These are phyloP conservation scores for Urocyon cinereoargenteus DNA, from an alignment of 2,797 vertebrate genomes.

Conservation along the genomic window DNA sequence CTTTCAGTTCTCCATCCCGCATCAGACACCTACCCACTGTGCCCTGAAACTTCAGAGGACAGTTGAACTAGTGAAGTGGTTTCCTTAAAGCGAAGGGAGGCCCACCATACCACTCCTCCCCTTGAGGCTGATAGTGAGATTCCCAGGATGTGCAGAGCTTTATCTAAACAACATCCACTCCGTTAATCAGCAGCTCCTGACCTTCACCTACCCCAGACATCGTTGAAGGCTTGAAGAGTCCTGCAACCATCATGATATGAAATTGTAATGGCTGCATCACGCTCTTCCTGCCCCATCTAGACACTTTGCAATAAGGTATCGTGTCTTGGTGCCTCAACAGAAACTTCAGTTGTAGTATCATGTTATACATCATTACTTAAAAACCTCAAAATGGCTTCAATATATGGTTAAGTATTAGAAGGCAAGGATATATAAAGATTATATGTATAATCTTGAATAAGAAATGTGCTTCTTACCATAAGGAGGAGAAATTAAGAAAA, in stretches of 20 bases:
- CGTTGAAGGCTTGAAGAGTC: not conserved
- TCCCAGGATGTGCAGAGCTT: not conserved
- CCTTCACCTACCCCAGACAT: not conserved
- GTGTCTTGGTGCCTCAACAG: not conserved
- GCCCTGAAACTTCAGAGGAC: not conserved
- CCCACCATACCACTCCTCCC: not conserved
- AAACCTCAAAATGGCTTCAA: conserved; percentile 9
- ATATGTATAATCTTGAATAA: conserved; percentile 17
- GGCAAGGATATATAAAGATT: not conserved
- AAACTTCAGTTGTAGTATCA: not conserved
- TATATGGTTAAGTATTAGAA: not conserved
- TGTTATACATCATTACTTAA: not conserved
- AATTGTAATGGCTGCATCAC: not conserved
- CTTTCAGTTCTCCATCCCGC: not conserved
- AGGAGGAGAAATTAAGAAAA: not conserved
- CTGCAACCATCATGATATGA: not conserved
- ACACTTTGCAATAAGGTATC: not conserved
- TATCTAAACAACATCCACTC: not conserved
- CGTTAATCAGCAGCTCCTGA: not conserved
- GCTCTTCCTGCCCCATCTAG: not conserved
- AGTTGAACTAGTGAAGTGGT: not conserved
- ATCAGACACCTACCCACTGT: not conserved
- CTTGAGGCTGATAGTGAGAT: not conserved
- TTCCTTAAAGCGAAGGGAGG: not conserved
- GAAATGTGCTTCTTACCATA: not conserved